These are phyloP conservation scores for Nematostella vectensis DNA, from an alignment of 92 coral and sea anemone genomes.

Conservation along the genomic window DNA sequence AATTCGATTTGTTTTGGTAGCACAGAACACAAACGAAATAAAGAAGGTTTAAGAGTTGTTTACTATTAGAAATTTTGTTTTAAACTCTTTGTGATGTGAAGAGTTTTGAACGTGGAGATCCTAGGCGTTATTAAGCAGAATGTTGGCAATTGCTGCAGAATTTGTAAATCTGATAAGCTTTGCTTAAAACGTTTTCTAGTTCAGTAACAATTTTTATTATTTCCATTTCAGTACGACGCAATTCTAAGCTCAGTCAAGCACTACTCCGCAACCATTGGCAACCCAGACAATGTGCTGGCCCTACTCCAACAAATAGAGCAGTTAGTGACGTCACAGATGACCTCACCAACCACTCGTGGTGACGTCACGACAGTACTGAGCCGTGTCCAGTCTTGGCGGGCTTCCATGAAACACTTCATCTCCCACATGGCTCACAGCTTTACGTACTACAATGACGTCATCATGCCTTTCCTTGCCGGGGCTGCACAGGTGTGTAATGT, in stretches of 20 bases:
- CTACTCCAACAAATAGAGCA: slow-evolving; percentile 12
- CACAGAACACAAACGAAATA: no score
- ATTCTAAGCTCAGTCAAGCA: slow-evolving; percentile 47
- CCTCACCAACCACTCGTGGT: background rate
- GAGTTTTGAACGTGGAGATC: no score
- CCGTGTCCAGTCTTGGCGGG: slow-evolving; percentile 49
- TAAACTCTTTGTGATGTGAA: no score
- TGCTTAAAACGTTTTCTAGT: no score
- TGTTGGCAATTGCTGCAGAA: no score
- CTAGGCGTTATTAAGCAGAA: no score
- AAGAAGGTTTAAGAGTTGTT: no score
- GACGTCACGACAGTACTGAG: slow-evolving; percentile 24
- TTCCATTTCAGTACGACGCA: slow-evolving; percentile 62
- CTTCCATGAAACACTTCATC: slow-evolving; percentile 50
- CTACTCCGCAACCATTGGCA: slow-evolving; percentile 57
- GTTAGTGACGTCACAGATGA: slow-evolving; percentile 4
- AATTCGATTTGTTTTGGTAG: no score
- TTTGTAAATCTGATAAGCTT: no score
- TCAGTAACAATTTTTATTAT: no score
- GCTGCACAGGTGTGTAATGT: slow-evolving; percentile 66
- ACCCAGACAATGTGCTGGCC: slow-evolving; percentile 25
- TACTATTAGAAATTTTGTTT: no score
- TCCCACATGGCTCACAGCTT: slow-evolving; percentile 45
- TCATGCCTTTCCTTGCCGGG: slow-evolving; percentile 65
- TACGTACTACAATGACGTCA: slow-evolving; percentile 71